A percentile compares a stretch with the other conserved stretches of the same genome.
These are phyloP conservation scores for Caloenas nicobarica DNA, from an alignment of 2,113 vertebrate species.

Conservation along the genomic window DNA sequence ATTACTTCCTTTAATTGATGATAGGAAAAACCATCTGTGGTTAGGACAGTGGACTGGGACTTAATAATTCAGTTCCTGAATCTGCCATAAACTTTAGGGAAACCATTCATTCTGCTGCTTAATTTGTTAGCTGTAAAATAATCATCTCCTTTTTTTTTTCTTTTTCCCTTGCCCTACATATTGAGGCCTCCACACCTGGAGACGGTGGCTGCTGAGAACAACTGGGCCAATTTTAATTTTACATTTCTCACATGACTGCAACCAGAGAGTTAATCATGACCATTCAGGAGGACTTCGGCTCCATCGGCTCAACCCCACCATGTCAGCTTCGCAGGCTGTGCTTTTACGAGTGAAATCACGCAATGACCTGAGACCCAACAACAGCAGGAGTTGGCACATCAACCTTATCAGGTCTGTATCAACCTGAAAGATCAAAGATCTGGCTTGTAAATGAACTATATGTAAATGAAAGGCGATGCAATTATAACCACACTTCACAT, in stretches of 20 bases:
- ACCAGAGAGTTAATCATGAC: not conserved
- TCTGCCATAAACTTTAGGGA: slow-evolving; percentile 9
- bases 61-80: slow-evolving; percentile 26
- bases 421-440: not conserved
- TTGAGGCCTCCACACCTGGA: not conserved
- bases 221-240: not conserved
- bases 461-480: not conserved
- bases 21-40: slow-evolving; percentile 27
- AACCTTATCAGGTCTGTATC: not conserved
- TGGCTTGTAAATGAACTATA: not conserved
- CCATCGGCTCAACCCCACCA: not conserved
- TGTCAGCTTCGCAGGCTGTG: not conserved
- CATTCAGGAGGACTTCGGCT: not conserved
- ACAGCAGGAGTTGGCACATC: rapidly evolving
- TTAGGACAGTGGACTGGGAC: slow-evolving; percentile 29
- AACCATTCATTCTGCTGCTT: not conserved
- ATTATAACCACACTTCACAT: not conserved
- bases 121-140: slow-evolving; percentile 18
- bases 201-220: not conserved
- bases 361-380: not conserved
- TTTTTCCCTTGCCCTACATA: not conserved
- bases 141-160: not conserved
- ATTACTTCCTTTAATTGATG: not conserved
- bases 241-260: not conserved
- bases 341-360: not conserved